A percentile compares a stretch with the other conserved stretches of the same genome.
Conservation (phyloP, 2,113 vertebrate genomes). For the Elachura formosa region DNA sequence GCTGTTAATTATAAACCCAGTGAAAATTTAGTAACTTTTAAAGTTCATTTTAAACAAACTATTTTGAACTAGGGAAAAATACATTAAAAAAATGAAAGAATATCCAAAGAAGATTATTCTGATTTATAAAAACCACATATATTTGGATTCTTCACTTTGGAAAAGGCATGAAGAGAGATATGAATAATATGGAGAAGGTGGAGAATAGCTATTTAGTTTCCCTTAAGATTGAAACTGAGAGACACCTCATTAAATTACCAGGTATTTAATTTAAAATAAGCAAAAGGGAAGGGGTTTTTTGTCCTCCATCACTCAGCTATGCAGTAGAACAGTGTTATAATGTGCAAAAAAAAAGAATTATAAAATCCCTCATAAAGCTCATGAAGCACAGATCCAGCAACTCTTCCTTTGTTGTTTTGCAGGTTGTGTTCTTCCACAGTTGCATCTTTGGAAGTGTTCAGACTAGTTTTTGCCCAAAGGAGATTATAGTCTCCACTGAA, state of each 20-base stretch:
- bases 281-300: accelerated
- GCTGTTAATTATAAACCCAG: neutral
- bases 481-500: neutral
- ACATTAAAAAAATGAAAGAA: neutral
- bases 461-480: neutral
- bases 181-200: neutral
- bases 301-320: neutral
- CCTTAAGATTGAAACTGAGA: neutral
- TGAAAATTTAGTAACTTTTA: neutral
- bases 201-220: neutral
- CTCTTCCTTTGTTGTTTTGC: neutral
- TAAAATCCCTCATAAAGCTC: neutral
- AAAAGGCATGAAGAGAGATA: neutral
- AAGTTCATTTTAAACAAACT: neutral
- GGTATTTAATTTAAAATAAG: neutral
- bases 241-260: neutral
- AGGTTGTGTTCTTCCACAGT: neutral
- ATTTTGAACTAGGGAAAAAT: neutral
- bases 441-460: neutral
- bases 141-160: neutral
- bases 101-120: neutral
- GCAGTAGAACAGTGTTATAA: neutral
- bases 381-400: neutral
- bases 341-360: neutral
- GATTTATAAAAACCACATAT: neutral